Evolutionary conservation across 2,797 vertebrate genomes (phyloP), one percentile per base, ranked within the genome.

Genomic region (Amphiprion clarkii): DNA sequence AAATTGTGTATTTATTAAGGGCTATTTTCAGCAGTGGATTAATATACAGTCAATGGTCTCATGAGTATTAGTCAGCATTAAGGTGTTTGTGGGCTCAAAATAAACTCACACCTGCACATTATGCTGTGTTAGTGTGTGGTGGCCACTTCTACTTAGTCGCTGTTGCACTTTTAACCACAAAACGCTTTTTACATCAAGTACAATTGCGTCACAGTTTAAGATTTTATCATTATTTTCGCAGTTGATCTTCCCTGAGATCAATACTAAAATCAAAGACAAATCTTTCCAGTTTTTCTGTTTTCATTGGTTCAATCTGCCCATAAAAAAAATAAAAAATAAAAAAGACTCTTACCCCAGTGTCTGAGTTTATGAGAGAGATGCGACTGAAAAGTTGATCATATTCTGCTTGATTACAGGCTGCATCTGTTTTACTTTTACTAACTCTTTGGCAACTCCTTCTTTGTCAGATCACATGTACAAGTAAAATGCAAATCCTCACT

Each of bases 181-280:
- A 74, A 76, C 19, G 23, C 44, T 40, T 11, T 46, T 57, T 21
- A 25, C 29, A 60, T 29, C 31, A 31, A 58, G 14, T 27, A 68
- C 59, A 74, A 65, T 42, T 46, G 66, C 75, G 79, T 69, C 19
- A 2, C 48, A 58, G 74, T 70, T 70, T 73, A 62, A 88, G 67
- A 78, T 79, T 63, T 33, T 33, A 33, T 8, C 65, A 75, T 86
- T 86, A 84, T 79, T 86, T 84, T 29, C 69, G 70, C 64, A 55
- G 74, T 58, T 83, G 81, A 81, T 81, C 76, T 83, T 79, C 40
- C 58, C 65, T 23, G 40, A 79, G 63, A 62, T 53, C 46, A 1
- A 13, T 51, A 64, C 57, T 63, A 16, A 84, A 81, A 81, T 21
- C 33, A 80, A 51, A 58, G 53, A 79, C 51, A 84, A 80, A 84